Evolutionary conservation across 2,113 vertebrate species (phyloP).

Genomic region (Natator depressus): DNA sequence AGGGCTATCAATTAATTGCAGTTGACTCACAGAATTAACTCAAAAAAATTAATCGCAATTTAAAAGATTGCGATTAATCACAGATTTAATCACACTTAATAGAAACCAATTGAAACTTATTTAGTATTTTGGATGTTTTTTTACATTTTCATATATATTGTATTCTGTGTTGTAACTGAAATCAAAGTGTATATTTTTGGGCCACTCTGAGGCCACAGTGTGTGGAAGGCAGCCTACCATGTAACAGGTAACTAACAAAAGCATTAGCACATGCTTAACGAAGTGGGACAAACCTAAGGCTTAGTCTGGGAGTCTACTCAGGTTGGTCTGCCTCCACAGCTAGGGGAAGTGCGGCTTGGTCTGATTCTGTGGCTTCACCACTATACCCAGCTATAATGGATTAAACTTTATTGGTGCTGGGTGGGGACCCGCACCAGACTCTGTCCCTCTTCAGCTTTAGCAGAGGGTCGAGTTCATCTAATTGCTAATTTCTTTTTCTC

Average conservation of each 20-base stretch:
- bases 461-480: not conserved
- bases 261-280: not conserved
- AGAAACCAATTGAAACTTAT: no score
- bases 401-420: not conserved
- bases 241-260: not conserved
- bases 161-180: no score
- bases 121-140: no score
- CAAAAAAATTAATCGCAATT: no score
- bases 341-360: not conserved
- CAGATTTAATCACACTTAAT: no score
- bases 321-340: not conserved
- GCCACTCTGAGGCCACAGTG: not conserved
- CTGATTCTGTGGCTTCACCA: not conserved
- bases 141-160: no score
- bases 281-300: not conserved
- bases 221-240: not conserved
- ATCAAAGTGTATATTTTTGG: not conserved
- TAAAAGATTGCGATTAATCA: no score
- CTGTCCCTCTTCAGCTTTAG: rapidly evolving
- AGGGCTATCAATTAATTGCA: no score
- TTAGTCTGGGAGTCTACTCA: not conserved
- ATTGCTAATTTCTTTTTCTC: not conserved
- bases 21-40: no score
- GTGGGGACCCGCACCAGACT: not conserved
- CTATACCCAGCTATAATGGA: not conserved